Conservation (phyloP, 2,797 vertebrate genomes). For the Macropodus opercularis region DNA sequence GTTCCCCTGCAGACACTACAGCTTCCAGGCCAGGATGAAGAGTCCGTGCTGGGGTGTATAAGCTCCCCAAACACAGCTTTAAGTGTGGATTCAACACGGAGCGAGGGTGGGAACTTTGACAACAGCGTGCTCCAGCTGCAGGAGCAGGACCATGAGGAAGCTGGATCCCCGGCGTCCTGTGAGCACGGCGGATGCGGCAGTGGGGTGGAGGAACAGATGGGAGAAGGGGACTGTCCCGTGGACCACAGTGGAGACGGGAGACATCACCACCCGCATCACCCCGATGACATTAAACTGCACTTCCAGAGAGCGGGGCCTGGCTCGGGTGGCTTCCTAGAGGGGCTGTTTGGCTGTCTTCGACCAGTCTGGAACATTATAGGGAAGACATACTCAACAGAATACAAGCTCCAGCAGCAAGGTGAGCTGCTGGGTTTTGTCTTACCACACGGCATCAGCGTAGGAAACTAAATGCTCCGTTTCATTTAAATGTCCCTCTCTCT, state of each 20-base stretch:
- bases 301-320: slow-evolving; percentile 90
- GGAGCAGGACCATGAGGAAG: slow-evolving; percentile 88
- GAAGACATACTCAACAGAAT: slow-evolving; percentile 97
- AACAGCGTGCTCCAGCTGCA: slow-evolving; percentile 96
- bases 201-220: slow-evolving; percentile 78
- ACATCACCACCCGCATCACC: slow-evolving; percentile 67
- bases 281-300: slow-evolving; percentile 93
- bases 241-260: slow-evolving; percentile 64
- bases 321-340: slow-evolving; percentile 94
- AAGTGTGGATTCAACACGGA: slow-evolving; percentile 90
- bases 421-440: slow-evolving; percentile 36
- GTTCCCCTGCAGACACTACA: slow-evolving; percentile 73
- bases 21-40: slow-evolving; percentile 81
- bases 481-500: slow-evolving; percentile 18
- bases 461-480: slow-evolving; percentile 15
- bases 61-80: slow-evolving; percentile 86
- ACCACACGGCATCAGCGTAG: slow-evolving; percentile 2
- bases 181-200: slow-evolving; percentile 79
- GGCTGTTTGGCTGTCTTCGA: slow-evolving; percentile 94
- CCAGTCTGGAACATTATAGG: slow-evolving; percentile 99
- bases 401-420: slow-evolving; percentile 99
- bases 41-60: slow-evolving; percentile 69
- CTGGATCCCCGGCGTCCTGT: slow-evolving; percentile 79
- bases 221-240: slow-evolving; percentile 72
- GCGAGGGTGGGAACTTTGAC: slow-evolving; percentile 90